Evolutionary conservation across 2,888 invertebrate genomes (phyloP), one percentile per base, ranked within the genome.

Genomic region (Pyrrhia umbra): DNA sequence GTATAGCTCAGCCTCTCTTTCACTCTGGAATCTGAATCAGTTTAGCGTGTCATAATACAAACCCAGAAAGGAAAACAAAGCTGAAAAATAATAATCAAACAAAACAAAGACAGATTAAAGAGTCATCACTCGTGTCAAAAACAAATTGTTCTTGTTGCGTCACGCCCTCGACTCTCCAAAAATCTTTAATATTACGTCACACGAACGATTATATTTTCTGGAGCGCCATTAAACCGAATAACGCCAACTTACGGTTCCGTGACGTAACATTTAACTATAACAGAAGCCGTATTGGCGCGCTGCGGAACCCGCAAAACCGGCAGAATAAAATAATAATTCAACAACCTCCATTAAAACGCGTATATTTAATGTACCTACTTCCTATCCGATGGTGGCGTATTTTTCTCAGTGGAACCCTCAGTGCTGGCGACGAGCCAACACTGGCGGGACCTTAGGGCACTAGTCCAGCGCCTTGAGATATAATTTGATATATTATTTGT

Each of bases 391-490:
- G 72, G 81, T 80, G 76, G 79, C 79, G 75, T 82, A 83, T 83
- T 84, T 83, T 81, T 80, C 75, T 78, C 71, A 47, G 67, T 68
- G 68, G 75, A 83, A 77, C 81, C 82, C 68, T 71, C 76, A 54
- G 20, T 55, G 70, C 78, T 89, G 89, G 89, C 84, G 10, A 13
- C 27, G 52, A 40, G 88, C 89, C 89, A 88, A 77, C 60, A 30
- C 55, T 49, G 65, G 61, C 64, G 72, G 74, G 77, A 81, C 84
- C 85, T 84, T 84, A 85, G 83, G 85, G 82, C 82, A 78, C 68
- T 62, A 68, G 69, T 84, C 82, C 86, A 83, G 81, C 78, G 75
- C 81, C 84, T 82, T 85, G 79, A 85, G 80, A 85, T 82, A 82
- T 69, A 68, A 68, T 79, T 76, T 66, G 57, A 75, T 52, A 69